Base-by-base conservation (phyloP, 1,140 invertebrate species). In the Cydia fagiglandana region DNA sequence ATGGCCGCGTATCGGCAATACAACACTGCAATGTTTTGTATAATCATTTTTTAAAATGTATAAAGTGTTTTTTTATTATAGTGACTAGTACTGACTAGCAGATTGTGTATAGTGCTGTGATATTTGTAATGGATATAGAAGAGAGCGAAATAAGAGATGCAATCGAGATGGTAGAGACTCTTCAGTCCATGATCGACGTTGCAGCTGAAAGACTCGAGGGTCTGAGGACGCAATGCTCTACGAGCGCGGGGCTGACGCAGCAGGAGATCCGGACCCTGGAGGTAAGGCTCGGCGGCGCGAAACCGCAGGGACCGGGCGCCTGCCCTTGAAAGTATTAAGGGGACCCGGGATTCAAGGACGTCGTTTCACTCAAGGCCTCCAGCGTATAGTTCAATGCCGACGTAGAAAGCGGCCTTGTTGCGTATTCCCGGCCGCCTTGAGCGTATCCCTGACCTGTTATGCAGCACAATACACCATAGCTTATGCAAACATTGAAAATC, bases 261-360 rank as follows among this genome's bases (percentile, higher is more conserved):
- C 97, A 98, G 88, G 98, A 99, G 95, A 99, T 99, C 85, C 95
- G 98, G 80, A 97, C 96, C 73, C 93, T 98, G 68, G 98, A 99
- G 96, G 97, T 98, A 94, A 89, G 81, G 34, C 56, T 34, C n/a
- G 38, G 41, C 30, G n/a, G 47, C 28, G 30, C 17, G 53, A 24
- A 12, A 9, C 12, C 41, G 17, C 15, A 24, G 20, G 34, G 30
- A 68, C 64, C 78, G 38, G 76, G 61, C 73, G 79, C 73, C 79
- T 89, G 90, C 84, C 90, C 90, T 92, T 92, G 90, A 91, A 86
- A 81, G 75, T 79, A 76, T 83, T 83, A 78, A 75, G 82, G 86
- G 82, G 81, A 81, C 75, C 81, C 83, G 84, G 79, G 78, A 80
- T 81, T 89, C 88, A 90, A 91, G 89, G 88, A 86, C 88, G 79